phyloP scores from a whole-genome alignment of 1,140 invertebrate species.

The Phortica variegata region DNA sequence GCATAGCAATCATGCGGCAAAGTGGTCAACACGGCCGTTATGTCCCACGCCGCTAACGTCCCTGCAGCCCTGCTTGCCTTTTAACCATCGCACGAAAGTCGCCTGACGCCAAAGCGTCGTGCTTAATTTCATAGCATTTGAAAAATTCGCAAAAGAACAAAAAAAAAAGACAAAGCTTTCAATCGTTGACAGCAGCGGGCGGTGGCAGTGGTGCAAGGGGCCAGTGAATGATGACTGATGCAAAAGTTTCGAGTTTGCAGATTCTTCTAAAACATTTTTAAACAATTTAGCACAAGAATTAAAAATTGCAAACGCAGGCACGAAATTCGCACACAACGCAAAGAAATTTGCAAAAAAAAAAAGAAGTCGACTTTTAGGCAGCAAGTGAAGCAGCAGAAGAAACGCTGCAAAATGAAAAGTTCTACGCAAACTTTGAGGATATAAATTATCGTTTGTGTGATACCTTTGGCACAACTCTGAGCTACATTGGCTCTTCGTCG shows the following conservation, averaged over 20 bases:
- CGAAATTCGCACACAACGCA: conserved; percentile 5
- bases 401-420: conserved; percentile 9
- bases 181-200: no score
- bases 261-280: conserved; percentile 52
- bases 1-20: no score
- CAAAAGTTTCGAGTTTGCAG: conserved; percentile 17
- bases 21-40: no score
- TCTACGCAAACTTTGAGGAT: conserved; percentile 47
- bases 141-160: no score
- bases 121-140: no score
- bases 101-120: no score
- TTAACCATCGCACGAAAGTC: no score
- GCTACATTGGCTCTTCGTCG: conserved; percentile 15
- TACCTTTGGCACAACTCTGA: conserved; percentile 47
- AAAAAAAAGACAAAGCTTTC: no score
- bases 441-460: conserved; percentile 45
- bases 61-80: no score
- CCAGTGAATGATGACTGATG: no score
- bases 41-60: no score
- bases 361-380: conserved; percentile 1
- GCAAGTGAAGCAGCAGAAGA: not conserved
- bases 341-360: not conserved
- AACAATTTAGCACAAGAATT: conserved; percentile 53
- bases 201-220: no score
- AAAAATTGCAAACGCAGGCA: conserved; percentile 49